Percentiles rank a stretch among this genome's conserved stretches.
Conservation (phyloP, 2,113 vertebrate species). For the Chlamydotis undulata region DNA sequence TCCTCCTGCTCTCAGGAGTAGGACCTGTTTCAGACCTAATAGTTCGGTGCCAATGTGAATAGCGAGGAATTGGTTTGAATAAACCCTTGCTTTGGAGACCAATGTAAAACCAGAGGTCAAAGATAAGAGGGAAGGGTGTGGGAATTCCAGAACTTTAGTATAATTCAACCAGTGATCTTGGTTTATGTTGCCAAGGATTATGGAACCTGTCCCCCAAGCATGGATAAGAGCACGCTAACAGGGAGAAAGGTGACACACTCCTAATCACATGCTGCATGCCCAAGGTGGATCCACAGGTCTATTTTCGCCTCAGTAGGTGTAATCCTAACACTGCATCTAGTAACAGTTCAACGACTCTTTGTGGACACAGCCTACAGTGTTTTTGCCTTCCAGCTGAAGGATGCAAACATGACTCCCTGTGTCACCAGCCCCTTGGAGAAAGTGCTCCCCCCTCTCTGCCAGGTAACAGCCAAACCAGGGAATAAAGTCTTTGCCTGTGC, state of each 20-base stretch:
- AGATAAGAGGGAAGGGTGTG: background rate
- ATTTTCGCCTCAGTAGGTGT: background rate
- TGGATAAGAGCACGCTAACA: background rate
- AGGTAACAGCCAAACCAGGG: background rate
- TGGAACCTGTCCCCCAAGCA: background rate
- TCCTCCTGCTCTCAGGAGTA: background rate
- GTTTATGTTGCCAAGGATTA: background rate
- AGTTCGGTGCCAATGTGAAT: background rate
- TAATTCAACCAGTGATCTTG: background rate
- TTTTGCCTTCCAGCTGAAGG: background rate
- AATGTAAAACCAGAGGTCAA: background rate
- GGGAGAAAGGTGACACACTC: background rate
- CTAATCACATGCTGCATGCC: background rate
- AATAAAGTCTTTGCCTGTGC: background rate
- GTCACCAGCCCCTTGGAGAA: background rate
- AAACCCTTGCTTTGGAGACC: background rate
- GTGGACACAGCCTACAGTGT: background rate
- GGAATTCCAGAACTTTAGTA: background rate
- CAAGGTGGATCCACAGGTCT: background rate
- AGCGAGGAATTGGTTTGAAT: background rate
- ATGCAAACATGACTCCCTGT: background rate
- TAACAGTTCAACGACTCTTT: rapidly evolving
- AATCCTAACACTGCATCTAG: background rate
- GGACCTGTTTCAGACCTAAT: background rate
- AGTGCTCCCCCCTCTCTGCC: background rate